These are phyloP conservation scores for Gephyroberyx darwinii DNA, from an alignment of 2,797 vertebrate species.

Conservation along the genomic window DNA sequence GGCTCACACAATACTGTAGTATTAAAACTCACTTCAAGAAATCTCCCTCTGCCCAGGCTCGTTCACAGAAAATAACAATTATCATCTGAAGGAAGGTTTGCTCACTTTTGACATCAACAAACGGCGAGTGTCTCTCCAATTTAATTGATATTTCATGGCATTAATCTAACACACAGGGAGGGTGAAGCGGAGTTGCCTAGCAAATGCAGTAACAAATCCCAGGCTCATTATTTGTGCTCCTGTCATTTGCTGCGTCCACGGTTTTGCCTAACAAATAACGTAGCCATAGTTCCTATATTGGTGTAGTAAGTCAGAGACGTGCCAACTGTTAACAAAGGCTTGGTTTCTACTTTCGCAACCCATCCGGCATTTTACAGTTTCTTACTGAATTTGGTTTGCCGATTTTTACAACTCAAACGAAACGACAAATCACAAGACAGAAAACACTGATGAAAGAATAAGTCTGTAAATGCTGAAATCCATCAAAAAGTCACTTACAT, in stretches of 20 bases:
- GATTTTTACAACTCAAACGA: neutral
- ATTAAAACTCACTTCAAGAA: too few relatives aligned
- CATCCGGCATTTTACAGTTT: neutral
- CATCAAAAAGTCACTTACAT: constrained; percentile 47
- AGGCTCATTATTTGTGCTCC: constrained; percentile 16
- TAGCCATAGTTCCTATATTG: constrained; percentile 14
- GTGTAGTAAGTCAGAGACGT: neutral
- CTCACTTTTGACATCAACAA: too few relatives aligned
- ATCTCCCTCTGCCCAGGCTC: too few relatives aligned
- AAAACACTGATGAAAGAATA: neutral
- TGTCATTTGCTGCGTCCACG: constrained; percentile 7
- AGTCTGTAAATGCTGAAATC: neutral
- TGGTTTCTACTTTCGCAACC: neutral
- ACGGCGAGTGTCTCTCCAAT: too few relatives aligned
- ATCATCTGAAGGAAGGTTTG: too few relatives aligned
- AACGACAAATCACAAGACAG: neutral
- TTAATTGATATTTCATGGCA: too few relatives aligned
- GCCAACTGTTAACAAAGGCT: neutral
- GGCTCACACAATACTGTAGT: too few relatives aligned
- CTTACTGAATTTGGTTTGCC: neutral
- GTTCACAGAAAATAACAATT: too few relatives aligned
- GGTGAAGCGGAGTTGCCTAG: constrained; percentile 50
- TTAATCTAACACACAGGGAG: too few relatives aligned
- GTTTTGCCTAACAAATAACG: constrained; percentile 45
- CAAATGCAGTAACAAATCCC: constrained; percentile 36